Evolutionary conservation across 1,140 invertebrate genomes (phyloP), one percentile per base, ranked within the genome.

Genomic region (Drosophila pachea): DNA sequence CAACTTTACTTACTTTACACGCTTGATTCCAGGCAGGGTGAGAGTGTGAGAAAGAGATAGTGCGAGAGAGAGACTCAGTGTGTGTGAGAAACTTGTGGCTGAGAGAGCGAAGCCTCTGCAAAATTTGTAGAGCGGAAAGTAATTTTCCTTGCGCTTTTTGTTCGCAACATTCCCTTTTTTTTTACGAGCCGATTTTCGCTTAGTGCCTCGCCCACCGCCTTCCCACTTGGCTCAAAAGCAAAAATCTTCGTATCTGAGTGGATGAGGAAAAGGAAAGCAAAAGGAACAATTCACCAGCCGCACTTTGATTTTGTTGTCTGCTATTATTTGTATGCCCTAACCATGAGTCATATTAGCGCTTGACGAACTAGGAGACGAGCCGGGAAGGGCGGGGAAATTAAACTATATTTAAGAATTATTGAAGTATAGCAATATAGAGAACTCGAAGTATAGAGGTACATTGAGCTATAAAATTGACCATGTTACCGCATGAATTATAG

Each of bases 1-100:
- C 76, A 84, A 77, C 81, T 86, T 84, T 86, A 86, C 76, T 84
- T 86, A 84, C 81, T 84, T 86, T 84, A 74, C 73, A 86, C 81
- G 81, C 79, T 84, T 86, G 79, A 79, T 76, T 84, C 66, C 29
- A 22, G 22, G 22, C 22, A 22, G 22, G 22, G 1, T 3, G 22
- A 22, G 22, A 22, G 22, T 22, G 22, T 22, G 22, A 22, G 22
- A 22, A 22, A 22, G 1, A 22, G 22, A 22, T 22, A 22, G 22
- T 22, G 22, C 3, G 22, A 22, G 22, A 22, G 22, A 22, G 22
- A 22, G 22, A 22, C 1, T 2, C 22, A 22, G 22, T 22, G 22
- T 22, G 22, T 22, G 22, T 22, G 22, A 22, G 22, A 2, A 22
- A 22, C 22, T 22, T 22, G 22, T 22, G 22, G 22, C 22, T 22